A percentile compares a stretch with the other conserved stretches of the same genome.
Evolutionary conservation across 2,888 invertebrate species (phyloP).

Genomic region (Pseudococcus viburni): DNA sequence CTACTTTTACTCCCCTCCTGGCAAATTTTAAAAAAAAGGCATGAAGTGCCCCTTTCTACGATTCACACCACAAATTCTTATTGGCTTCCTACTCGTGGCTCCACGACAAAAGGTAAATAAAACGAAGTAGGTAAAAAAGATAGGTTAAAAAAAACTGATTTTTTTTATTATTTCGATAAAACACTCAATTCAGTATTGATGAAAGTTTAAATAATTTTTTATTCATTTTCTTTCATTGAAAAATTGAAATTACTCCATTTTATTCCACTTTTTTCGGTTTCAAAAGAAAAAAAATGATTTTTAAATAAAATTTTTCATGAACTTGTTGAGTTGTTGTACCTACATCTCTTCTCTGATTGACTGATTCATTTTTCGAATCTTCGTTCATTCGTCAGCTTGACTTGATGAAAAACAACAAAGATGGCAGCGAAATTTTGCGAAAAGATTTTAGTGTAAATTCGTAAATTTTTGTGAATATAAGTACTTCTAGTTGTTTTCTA

Average conservation of each 20-base stretch:
- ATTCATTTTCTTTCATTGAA: neutral
- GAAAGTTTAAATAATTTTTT: neutral
- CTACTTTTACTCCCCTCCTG: too few species aligned
- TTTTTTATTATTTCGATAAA: neutral
- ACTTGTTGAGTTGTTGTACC: too few species aligned
- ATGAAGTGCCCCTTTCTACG: too few species aligned
- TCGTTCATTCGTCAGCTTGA: neutral
- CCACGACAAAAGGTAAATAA: neutral
- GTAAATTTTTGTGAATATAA: slow-evolving; percentile 14
- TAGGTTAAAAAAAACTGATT: neutral
- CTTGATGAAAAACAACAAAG: neutral
- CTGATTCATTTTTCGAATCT: neutral
- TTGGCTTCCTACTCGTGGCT: too few species aligned
- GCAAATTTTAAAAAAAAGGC: too few species aligned
- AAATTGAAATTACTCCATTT: neutral
- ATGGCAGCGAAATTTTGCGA: slow-evolving; percentile 2
- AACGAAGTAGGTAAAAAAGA: neutral
- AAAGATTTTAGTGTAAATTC: neutral
- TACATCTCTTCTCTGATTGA: neutral
- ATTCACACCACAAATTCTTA: too few species aligned
- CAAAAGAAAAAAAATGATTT: neutral
- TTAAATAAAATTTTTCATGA: neutral
- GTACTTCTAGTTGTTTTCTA: neutral
- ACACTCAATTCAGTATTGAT: neutral
- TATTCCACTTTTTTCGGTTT: neutral